phyloP scores from a whole-genome alignment of 2,888 invertebrate species.

The Vandiemenella viatica region DNA sequence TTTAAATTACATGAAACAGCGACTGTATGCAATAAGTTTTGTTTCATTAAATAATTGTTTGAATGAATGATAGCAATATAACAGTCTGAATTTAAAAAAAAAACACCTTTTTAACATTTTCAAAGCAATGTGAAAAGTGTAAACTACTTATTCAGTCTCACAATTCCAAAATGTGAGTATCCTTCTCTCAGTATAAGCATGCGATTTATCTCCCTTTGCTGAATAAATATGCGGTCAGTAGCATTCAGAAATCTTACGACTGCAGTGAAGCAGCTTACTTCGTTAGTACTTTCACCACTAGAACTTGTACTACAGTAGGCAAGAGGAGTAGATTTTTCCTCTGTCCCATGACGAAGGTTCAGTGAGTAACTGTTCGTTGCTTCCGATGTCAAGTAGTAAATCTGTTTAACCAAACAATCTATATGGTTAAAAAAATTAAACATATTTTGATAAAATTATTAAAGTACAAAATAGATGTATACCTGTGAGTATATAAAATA shows the following conservation, averaged over 20 bases:
- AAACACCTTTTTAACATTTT: too few species aligned
- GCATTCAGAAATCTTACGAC: constrained; percentile 18
- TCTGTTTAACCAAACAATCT: constrained; percentile 2
- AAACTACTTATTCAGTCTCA: constrained; percentile 10
- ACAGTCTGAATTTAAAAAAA: too few species aligned
- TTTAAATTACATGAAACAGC: too few species aligned
- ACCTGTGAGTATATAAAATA: constrained; percentile 28
- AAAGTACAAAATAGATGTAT: constrained; percentile 11
- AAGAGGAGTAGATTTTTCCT: background rate
- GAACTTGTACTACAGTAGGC: constrained; percentile 11
- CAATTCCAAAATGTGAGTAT: constrained; percentile 13
- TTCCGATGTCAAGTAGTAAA: constrained; percentile 13
- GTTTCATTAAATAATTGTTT: too few species aligned
- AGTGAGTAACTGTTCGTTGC: constrained; percentile 11
- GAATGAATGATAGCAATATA: too few species aligned
- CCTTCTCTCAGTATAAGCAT: constrained; percentile 12
- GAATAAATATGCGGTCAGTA: constrained; percentile 12
- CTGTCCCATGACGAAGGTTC: constrained; percentile 2
- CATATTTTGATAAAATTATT: background rate
- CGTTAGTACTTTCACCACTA: constrained; percentile 18
- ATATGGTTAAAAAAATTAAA: background rate
- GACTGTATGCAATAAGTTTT: too few species aligned
- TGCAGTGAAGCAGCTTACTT: constrained; percentile 26
- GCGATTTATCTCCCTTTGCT: constrained; percentile 12
- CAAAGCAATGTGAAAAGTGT: too few species aligned